Conservation (phyloP, 2,113 vertebrate genomes). For the Mungos mungo region DNA sequence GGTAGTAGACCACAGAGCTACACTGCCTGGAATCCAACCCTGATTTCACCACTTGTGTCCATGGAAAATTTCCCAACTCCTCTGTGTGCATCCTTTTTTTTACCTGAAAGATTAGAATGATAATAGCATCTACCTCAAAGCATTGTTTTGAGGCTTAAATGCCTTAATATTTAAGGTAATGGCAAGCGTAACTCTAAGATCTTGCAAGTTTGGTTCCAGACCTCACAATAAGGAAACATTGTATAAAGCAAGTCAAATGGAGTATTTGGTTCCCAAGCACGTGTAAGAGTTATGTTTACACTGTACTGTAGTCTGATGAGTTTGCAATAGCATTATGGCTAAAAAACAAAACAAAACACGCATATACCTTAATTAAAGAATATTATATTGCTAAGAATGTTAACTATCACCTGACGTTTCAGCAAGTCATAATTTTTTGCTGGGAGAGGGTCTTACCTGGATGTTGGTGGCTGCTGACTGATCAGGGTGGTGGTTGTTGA, state of each 20-base stretch:
- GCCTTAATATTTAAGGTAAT: neutral
- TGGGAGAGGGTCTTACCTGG: neutral
- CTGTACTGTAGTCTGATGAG: neutral
- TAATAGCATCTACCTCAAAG: neutral
- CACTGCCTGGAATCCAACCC: neutral
- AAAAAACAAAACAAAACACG: neutral
- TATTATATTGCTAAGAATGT: neutral
- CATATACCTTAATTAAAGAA: neutral
- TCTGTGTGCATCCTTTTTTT: neutral
- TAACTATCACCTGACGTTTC: neutral
- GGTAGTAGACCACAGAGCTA: neutral
- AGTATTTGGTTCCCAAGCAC: neutral
- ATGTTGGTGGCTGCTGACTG: neutral
- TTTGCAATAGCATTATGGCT: neutral
- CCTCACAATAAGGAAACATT: neutral
- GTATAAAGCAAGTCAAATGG: neutral
- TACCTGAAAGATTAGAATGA: neutral
- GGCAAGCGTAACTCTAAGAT: neutral
- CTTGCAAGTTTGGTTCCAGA: neutral
- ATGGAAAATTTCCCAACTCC: neutral
- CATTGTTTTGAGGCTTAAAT: neutral
- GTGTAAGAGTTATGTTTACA: neutral
- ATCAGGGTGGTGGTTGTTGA: neutral
- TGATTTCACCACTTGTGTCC: neutral
- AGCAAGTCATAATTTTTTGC: neutral